Evolutionary conservation across 2,888 invertebrate genomes (phyloP), one percentile per base, ranked within the genome.

Genomic region (Byasa hedistus): DNA sequence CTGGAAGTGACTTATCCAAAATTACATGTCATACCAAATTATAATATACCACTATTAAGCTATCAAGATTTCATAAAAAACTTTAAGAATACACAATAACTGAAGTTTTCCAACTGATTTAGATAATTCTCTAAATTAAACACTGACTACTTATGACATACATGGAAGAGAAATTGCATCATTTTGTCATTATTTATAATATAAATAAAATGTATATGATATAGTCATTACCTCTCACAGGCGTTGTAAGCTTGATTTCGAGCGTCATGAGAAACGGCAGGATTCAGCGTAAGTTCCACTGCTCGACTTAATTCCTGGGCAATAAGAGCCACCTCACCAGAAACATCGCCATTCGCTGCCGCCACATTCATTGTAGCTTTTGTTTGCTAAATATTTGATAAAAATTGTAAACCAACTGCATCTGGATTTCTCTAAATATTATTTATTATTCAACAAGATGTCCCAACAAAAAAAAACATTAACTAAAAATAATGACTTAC

Each of bases 231-330:
- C 82, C 93, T 94, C 84, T 97, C 96, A 79, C 96, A 96, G 36
- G 96, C 96, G 86, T 95, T 96, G 79, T 97, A 97, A 1, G 97
- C 96, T 80, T 96, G 96, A 71, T 94, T 93, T 61, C 97, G 93
- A 69, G 95, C 94, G 69, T 95, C 94, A 71, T 96, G 96, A 19
- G 95, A 92, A 48, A 96, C 95, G 68, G 93, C 91, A n/a, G 96
- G 95, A 78, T 96, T 95, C 93, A 97, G 95, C 68, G 96, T 96
- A 21, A 96, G 91, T 78, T 97, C 96, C 51, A 97, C 95, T 58
- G 96, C 96, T 66, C 95, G 93, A 66, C 96, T 96, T 74, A 97
- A 91, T 83, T 96, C 96, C 66, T 95, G 95, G 70, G 96, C 96
- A 79, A 95, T 91, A 72, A 94, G 93, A 71, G 92, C 92, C 71